Evolutionary conservation across 1,140 invertebrate genomes (phyloP).

Genomic region (Hermatobates lingyangjiaoensis): DNA sequence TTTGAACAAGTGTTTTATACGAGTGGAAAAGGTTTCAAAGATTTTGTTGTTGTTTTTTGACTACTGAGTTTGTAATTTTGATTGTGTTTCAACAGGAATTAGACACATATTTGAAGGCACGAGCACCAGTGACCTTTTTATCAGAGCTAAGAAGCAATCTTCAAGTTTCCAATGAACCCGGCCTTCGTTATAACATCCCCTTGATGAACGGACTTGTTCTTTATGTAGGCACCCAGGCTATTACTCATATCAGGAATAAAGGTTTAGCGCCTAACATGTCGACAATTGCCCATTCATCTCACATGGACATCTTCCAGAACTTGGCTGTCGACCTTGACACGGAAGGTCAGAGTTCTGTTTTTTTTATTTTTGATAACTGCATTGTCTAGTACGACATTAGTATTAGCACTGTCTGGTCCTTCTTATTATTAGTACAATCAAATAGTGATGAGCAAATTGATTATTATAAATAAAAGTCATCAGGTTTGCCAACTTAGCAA

Average conservation of each 20-base stretch:
- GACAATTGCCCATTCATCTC: conserved; percentile 89
- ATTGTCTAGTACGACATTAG: too few relatives aligned
- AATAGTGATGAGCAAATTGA: too few relatives aligned
- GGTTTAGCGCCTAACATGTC: conserved; percentile 82
- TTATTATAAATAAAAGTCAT: too few relatives aligned
- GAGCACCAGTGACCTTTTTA: conserved; percentile 87
- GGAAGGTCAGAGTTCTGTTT: conserved; percentile 41
- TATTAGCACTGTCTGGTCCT: too few relatives aligned
- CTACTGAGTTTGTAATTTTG: neutral
- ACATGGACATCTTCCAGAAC: conserved; percentile 99
- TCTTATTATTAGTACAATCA: too few relatives aligned
- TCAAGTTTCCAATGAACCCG: conserved; percentile 66
- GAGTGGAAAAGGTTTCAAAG: neutral
- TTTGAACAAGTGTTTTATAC: neutral
- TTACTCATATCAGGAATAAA: conserved; percentile 67
- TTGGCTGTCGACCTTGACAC: conserved; percentile 92
- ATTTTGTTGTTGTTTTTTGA: neutral
- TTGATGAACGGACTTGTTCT: conserved; percentile 93
- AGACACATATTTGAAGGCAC: conserved; percentile 86
- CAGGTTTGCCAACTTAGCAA: too few relatives aligned
- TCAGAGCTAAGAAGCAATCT: conserved; percentile 78
- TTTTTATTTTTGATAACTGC: too few relatives aligned
- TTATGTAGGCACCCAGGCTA: conserved; percentile 94
- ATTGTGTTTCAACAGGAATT: conserved; percentile 40
- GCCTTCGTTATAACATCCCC: conserved; percentile 83